These are phyloP conservation scores for Oreotrochilus melanogaster DNA, from an alignment of 2,113 vertebrate genomes.

Conservation along the genomic window DNA sequence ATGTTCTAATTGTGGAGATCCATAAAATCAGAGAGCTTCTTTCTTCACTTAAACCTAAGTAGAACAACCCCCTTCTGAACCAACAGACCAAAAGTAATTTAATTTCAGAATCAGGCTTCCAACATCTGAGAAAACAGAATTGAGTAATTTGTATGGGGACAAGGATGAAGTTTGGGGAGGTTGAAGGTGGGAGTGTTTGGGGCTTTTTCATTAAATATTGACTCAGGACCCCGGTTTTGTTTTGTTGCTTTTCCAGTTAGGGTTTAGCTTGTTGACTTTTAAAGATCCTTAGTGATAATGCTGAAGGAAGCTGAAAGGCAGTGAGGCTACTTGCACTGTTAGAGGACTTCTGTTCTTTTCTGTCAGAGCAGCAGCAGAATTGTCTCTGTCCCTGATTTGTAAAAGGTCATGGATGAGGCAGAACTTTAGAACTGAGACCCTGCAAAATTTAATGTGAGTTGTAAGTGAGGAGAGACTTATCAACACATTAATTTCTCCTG, in stretches of 20 bases:
- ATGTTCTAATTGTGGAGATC: not conserved
- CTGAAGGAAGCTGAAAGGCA: not conserved
- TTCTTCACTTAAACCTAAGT: not conserved
- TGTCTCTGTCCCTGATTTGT: not conserved
- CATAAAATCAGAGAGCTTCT: not conserved
- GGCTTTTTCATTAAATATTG: not conserved
- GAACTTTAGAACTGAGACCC: not conserved
- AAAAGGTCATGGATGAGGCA: not conserved
- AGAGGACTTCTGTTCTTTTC: not conserved
- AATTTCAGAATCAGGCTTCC: not conserved
- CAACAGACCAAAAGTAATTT: not conserved
- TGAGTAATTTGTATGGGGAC: not conserved
- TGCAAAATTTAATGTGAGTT: not conserved
- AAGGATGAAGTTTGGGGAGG: fast-evolving
- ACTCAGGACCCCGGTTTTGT: not conserved
- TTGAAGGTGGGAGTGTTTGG: fast-evolving
- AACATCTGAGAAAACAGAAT: not conserved
- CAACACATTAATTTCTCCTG: not conserved
- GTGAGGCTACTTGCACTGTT: not conserved
- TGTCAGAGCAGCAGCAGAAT: not conserved
- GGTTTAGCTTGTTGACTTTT: not conserved
- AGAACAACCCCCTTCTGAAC: not conserved
- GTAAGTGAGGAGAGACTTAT: not conserved
- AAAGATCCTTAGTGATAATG: not conserved
- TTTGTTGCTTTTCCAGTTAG: not conserved